A percentile compares a stretch with the other conserved stretches of the same genome.
These are phyloP conservation scores for Semotilus atromaculatus DNA, from an alignment of 2,797 vertebrate species.

Conservation along the genomic window DNA sequence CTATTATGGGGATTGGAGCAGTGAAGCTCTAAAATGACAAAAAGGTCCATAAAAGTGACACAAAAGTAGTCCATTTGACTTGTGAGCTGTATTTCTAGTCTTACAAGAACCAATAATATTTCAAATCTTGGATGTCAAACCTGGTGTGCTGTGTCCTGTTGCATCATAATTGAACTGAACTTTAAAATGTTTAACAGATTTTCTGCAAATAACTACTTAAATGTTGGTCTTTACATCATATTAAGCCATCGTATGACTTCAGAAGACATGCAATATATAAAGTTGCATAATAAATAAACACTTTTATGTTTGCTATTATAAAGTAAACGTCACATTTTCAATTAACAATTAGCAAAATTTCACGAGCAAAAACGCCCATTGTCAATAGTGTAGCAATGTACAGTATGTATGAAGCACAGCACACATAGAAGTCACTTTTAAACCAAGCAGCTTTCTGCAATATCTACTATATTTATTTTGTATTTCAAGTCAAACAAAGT, in stretches of 20 bases:
- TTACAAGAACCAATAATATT: not conserved
- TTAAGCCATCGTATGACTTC: not conserved
- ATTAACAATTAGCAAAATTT: too few relatives aligned
- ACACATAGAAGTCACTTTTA: not conserved
- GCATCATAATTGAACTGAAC: not conserved
- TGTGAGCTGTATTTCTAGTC: not conserved
- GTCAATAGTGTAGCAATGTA: not conserved
- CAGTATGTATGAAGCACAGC: not conserved
- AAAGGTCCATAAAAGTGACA: not conserved
- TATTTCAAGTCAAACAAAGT: not conserved
- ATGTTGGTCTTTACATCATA: not conserved
- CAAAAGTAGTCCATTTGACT: not conserved
- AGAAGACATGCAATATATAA: not conserved
- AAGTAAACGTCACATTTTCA: too few relatives aligned
- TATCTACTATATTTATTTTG: not conserved
- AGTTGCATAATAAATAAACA: too few relatives aligned
- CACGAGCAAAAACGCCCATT: not conserved
- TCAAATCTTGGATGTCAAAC: not conserved
- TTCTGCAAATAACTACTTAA: too few relatives aligned
- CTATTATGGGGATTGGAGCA: not conserved
- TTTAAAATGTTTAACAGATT: not conserved
- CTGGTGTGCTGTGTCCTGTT: not conserved
- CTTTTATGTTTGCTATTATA: too few relatives aligned
- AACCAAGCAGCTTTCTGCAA: not conserved
- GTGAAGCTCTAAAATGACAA: slow-evolving; percentile 21